Base-by-base conservation (phyloP, 2,888 invertebrate species). In the Smittia sp. region DNA sequence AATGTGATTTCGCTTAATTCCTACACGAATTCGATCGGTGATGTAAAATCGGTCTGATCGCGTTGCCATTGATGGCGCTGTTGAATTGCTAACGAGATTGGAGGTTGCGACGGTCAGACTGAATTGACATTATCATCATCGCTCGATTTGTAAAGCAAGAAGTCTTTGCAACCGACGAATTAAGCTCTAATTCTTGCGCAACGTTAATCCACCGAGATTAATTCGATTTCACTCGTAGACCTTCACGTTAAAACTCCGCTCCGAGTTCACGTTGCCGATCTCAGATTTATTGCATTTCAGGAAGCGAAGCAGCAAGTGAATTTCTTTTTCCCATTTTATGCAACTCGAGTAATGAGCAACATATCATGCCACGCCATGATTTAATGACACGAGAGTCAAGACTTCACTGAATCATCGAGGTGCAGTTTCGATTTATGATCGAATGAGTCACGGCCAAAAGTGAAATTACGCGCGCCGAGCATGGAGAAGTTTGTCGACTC, bases 11-110 rank as follows among this genome's bases (percentile, higher is more conserved):
- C 63, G 63, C 4, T 27, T 20, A 20, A 63, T 63, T 63, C 63
- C 63, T 63, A 63, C 63, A 63, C 27, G 13, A 58, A 22, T 46
- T 58, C 58, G n/a, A 22, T 22, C 22, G 58, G 22, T 58, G 58
- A 58, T 58, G 58, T 58, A 58, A 58, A 58, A 7, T n/a, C 7
- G 2, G 3, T 20, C 6, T 22, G n/a, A 58, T 58, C 58, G 58
- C 2, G 58, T 58, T 58, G 18, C 58, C 58, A 58, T 58, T 58
- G 58, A 58, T 58, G 58, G 58, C 9, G 22, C n/a, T 58, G 2
- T 22, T 58, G 58, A 58, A 58, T 18, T 58, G 11, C n/a, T 46
- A 46, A 46, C 15, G 46, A 46, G 46, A 6, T 15, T 6, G 3
- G 15, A 46, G 46, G n/a, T 15, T 13, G 15, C 11, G 2, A 9